Conservation (phyloP, 2,888 invertebrate genomes). For the Rhagonycha fulva region DNA sequence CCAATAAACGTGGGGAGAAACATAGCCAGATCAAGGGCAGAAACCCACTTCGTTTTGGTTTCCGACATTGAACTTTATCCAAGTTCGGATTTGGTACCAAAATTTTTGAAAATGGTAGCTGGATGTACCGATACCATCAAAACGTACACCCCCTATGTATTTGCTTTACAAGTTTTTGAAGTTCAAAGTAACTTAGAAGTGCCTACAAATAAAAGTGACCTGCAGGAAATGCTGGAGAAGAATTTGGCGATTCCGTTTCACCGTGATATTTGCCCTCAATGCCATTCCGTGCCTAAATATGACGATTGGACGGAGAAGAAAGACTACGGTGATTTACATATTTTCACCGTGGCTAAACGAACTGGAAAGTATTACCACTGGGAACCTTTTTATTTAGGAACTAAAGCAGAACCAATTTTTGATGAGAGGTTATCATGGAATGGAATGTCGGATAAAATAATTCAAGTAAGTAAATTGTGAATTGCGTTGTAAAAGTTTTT, state of each 20-base stretch:
- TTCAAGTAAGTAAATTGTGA: slow-evolving; percentile 65
- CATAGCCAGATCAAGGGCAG: slow-evolving; percentile 23
- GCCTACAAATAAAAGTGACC: slow-evolving; percentile 15
- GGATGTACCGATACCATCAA: background rate
- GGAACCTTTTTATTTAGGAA: slow-evolving; percentile 91
- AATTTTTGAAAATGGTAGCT: slow-evolving; percentile 20
- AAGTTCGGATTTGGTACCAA: slow-evolving; percentile 12
- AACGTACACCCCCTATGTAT: slow-evolving; percentile 8
- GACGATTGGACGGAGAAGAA: slow-evolving; percentile 75
- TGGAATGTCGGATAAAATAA: slow-evolving; percentile 89
- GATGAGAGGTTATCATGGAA: slow-evolving; percentile 89
- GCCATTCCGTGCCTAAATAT: slow-evolving; percentile 79
- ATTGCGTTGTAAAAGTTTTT: background rate
- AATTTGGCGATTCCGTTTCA: slow-evolving; percentile 81
- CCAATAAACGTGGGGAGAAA: slow-evolving; percentile 32
- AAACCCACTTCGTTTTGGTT: slow-evolving; percentile 28
- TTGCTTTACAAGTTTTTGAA: slow-evolving; percentile 26
- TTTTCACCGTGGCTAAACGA: slow-evolving; percentile 79
- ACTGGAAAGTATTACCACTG: slow-evolving; percentile 75
- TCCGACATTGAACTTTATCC: slow-evolving; percentile 33
- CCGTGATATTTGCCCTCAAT: slow-evolving; percentile 78
- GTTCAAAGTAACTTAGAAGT: background rate
- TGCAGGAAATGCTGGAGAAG: slow-evolving; percentile 60
- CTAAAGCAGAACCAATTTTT: slow-evolving; percentile 79
- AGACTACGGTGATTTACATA: slow-evolving; percentile 68